Percentiles rank a stretch among this genome's conserved stretches.
Evolutionary conservation across 1,140 invertebrate genomes (phyloP).

Genomic region (Pseudoatta argentina): DNA sequence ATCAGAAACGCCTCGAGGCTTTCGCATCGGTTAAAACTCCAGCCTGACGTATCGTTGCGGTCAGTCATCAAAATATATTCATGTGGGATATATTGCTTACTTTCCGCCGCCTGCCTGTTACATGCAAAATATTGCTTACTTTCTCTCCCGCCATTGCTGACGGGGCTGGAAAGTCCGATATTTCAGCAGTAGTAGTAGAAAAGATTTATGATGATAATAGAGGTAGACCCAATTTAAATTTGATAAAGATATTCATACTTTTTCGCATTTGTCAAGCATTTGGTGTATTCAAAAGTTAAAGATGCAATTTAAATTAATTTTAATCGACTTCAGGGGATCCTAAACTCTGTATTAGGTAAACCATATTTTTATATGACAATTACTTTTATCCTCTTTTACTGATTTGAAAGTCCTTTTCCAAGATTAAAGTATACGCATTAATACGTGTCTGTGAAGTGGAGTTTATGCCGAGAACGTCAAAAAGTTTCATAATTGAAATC

Average conservation of each 20-base stretch:
- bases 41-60: constrained; percentile 52
- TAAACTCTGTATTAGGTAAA: not conserved
- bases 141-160: constrained; percentile 18
- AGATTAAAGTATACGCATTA: too few species aligned
- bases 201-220: not conserved
- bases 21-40: constrained; percentile 28
- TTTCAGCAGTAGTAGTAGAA: not conserved
- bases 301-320: not conserved
- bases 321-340: not conserved
- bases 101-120: constrained; percentile 1
- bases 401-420: too few species aligned
- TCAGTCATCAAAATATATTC: constrained; percentile 61
- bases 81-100: constrained; percentile 44
- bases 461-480: too few species aligned
- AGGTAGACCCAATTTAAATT: not conserved
- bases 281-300: not conserved
- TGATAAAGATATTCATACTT: not conserved
- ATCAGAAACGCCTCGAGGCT: constrained; percentile 25
- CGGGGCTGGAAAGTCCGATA: not conserved
- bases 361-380: too few species aligned
- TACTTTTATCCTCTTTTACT: too few species aligned
- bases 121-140: constrained; percentile 55
- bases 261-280: not conserved
- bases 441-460: too few species aligned
- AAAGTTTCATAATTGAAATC: too few species aligned